Base-by-base conservation (phyloP, 30 jellyfish, hydroid and myxozoan species). In the Chironex yamaguchii region DNA sequence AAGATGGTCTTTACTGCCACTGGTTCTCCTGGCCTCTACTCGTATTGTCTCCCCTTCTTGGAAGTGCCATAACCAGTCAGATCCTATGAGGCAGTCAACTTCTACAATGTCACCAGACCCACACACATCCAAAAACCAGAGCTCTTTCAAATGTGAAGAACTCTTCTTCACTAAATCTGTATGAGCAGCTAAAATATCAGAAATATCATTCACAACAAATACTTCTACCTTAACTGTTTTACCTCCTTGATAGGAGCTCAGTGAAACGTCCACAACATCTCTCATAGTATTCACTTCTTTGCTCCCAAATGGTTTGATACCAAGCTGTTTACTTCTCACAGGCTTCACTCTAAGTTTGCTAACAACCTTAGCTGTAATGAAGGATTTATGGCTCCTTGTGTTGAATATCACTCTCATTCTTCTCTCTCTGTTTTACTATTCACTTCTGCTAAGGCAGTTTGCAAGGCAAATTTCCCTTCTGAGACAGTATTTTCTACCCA, bases 391-490 rank as follows among this genome's bases (percentile, higher is more conserved):
- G 68, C 81, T 84, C 12, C 93, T 81, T 30, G 86, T 48, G 48
- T 84, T 87, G 26, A 84, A 84, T 49, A 84, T 24, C 4, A 68
- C 93, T 69, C 93, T 69, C 88, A 84, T 67, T 11, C 54, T 84
- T n/a, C 71, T 34, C 67, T 84, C 87, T 27, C 49, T 69, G 26
- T 49, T 71, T 42, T 42, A 17, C 80, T 87, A 49, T 84, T 35
- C 81, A 70, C 88, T 49, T n/a, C 51, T 21, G 93, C 93, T 51
- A 68, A 84, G 73, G 88, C 93, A 17, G 34, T 17, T 20, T 20
- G 93, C 82, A 84, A 50, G 73, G 93, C 93, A 69, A 84, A 81
- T 1, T 76, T 72, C 88, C 93, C 88, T 52, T 71, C 93, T 29
- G 85, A 71, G 20, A 32, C 80, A 14, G 85, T 71, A 71, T 29